A percentile compares a stretch with the other conserved stretches of the same genome.
Conservation (phyloP, 2,113 vertebrate species). For the Semnornis frantzii region DNA sequence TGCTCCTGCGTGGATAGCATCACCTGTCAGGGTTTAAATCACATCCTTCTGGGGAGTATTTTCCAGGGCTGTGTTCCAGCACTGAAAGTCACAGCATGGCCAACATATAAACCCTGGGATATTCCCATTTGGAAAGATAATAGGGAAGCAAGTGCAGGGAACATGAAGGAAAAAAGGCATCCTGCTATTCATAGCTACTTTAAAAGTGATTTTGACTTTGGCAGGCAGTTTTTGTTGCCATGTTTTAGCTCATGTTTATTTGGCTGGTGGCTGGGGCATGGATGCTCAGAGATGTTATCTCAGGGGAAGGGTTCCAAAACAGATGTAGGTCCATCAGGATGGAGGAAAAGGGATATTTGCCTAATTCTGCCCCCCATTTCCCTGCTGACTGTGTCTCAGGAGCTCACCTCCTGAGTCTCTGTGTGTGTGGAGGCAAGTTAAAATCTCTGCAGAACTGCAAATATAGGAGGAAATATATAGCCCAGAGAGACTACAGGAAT, state of each 20-base stretch:
- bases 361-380: not conserved
- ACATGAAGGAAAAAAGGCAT: not conserved
- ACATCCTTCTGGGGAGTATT: not conserved
- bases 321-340: not conserved
- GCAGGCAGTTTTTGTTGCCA: not conserved
- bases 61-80: not conserved
- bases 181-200: constrained; percentile 40
- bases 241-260: not conserved
- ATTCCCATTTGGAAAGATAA: not conserved
- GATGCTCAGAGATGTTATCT: not conserved
- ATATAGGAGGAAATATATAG: not conserved
- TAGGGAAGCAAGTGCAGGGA: not conserved
- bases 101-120: not conserved
- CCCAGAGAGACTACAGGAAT: not conserved
- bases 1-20: not conserved
- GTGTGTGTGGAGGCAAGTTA: rapidly evolving
- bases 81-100: not conserved
- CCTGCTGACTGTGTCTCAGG: not conserved
- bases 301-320: not conserved
- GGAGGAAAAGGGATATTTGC: not conserved
- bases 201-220: not conserved
- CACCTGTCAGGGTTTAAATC: not conserved
- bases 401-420: not conserved
- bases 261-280: not conserved
- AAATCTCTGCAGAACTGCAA: not conserved